phyloP scores from a whole-genome alignment of 2,888 invertebrate species.

The Dasysyrphus tricinctus region DNA sequence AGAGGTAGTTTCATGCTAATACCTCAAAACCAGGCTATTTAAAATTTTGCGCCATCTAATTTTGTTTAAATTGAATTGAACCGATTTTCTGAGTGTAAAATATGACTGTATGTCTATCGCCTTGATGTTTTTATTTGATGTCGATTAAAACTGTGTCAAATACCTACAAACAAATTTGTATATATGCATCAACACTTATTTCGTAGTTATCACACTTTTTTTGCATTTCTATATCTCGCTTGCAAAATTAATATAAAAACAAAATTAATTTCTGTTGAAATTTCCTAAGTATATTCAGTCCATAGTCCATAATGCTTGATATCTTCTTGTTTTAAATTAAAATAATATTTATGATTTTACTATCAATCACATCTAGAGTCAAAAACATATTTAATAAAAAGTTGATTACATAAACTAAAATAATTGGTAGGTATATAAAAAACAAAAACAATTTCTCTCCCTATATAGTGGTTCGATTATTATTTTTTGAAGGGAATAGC shows the following conservation, averaged over 20 bases:
- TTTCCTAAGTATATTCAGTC: background rate
- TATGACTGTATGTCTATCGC: background rate
- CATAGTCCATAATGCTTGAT: background rate
- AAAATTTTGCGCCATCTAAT: too few relatives aligned
- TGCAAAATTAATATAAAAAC: background rate
- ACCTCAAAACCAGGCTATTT: too few relatives aligned
- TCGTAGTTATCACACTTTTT: background rate
- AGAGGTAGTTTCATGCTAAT: too few relatives aligned
- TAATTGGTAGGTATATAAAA: constrained; percentile 24
- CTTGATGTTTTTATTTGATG: background rate
- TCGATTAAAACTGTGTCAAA: background rate
- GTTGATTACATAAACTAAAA: constrained; percentile 14
- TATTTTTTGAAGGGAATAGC: background rate
- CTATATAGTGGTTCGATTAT: constrained; percentile 20
- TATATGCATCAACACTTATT: background rate
- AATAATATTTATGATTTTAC: background rate
- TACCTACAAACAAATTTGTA: background rate
- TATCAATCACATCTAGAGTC: background rate
- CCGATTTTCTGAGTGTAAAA: background rate
- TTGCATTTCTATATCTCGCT: background rate
- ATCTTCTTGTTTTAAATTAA: background rate
- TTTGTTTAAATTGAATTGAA: background rate
- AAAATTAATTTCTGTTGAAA: background rate
- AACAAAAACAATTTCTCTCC: constrained; percentile 29
- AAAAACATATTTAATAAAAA: background rate